Base-by-base conservation (phyloP, 1,140 invertebrate genomes). In the Hycleus phaleratus region DNA sequence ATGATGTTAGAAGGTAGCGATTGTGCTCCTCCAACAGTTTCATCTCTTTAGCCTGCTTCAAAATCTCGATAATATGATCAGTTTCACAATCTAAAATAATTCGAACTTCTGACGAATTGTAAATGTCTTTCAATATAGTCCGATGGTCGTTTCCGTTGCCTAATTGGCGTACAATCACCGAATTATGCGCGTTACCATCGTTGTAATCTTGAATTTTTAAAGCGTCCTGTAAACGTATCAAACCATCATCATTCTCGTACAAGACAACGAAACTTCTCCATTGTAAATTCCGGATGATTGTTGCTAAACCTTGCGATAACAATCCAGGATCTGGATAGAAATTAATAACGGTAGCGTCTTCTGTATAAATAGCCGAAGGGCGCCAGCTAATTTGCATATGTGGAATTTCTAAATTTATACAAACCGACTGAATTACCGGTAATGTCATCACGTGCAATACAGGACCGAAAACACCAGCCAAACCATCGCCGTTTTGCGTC, bases 201-300 rank as follows among this genome's bases (percentile, higher is more conserved):
- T 75, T 63, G 46, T 50, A 62, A 18, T 50, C 38, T 59, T 84
- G 80, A 53, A 83, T 75, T 74, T 90, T 88, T 3, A 97, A 71
- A 2, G 95, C 79, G 63, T 90, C 87, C 74, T 95, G 91, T 10
- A 96, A 77, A 46, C 88, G 80, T 39, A 91, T 82, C 3, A 97
- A 74, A 68, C 88, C 79, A 46, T 84, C 84, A 50, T 89, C 83
- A 39, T 84, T 80, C 70, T 95, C 88, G 68, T 94, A 95, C 6
- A 95, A 72, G n/a, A 91, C 82, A 0, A 87, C 86, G 64, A 90
- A 94, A 50, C 79, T 82, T 42, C 81, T 81, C 91, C 91, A 95
- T 26, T 85, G 78, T 72, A 87, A 83, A 61, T 84, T 79, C 59
- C 83, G 79, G 3, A 93, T 79, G 26, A 93, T 76, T 49, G 86